Evolutionary conservation across 2,888 invertebrate species (phyloP).

Genomic region (Pachycephus smyrnensis): DNA sequence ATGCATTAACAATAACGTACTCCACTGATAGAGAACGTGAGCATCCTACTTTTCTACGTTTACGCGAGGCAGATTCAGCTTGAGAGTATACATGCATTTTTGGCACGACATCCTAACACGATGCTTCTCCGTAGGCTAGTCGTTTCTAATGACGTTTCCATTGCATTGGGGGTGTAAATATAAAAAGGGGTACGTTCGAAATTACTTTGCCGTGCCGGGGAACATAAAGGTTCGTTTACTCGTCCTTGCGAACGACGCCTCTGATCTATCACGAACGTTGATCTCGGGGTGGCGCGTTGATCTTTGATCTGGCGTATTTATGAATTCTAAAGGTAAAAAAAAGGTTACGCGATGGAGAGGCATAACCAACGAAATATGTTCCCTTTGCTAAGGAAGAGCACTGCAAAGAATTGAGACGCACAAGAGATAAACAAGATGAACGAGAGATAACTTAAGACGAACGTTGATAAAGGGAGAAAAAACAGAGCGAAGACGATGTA

Average conservation of each 20-base stretch:
- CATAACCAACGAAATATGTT: neutral
- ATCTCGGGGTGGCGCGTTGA: neutral
- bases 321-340: neutral
- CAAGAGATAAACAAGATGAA: conserved; percentile 8
- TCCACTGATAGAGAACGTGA: neutral
- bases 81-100: conserved; percentile 43
- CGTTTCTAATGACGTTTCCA: conserved; percentile 57
- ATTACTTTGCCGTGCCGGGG: conserved; percentile 49
- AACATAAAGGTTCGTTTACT: conserved; percentile 33
- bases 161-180: conserved; percentile 55
- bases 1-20: neutral
- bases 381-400: conserved; percentile 22
- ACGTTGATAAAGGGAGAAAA: conserved; percentile 2
- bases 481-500: neutral
- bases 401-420: conserved; percentile 38
- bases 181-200: conserved; percentile 16
- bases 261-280: neutral
- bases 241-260: neutral
- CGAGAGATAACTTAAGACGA: conserved; percentile 19
- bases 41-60: conserved; percentile 48
- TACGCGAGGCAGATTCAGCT: conserved; percentile 47
- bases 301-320: neutral
- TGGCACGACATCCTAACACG: conserved; percentile 51
- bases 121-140: conserved; percentile 57
- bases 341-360: neutral